Percentiles rank a stretch among this genome's conserved stretches.
These are phyloP conservation scores for Onthophagus sagittarius DNA, from an alignment of 2,888 invertebrate species.

Conservation along the genomic window DNA sequence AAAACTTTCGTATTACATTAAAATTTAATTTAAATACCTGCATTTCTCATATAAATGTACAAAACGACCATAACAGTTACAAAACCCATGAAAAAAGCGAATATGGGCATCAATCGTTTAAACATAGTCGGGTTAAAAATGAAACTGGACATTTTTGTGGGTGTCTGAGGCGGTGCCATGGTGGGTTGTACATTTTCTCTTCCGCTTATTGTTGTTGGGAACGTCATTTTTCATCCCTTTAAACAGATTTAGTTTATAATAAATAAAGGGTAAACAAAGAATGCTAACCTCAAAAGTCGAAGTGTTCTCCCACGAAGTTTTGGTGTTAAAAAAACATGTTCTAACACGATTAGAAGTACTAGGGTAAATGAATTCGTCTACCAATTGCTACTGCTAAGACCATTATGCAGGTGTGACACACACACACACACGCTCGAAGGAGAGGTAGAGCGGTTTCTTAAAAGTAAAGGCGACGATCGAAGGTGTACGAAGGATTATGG, in stretches of 20 bases:
- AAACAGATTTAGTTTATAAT: neutral
- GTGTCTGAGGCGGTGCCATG: constrained; percentile 34
- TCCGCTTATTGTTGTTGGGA: constrained; percentile 17
- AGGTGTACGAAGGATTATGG: neutral
- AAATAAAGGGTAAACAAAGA: neutral
- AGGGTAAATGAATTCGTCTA: neutral
- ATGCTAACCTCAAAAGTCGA: neutral
- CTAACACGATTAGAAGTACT: neutral
- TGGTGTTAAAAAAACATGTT: neutral
- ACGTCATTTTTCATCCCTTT: constrained; percentile 28
- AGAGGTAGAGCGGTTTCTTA: neutral
- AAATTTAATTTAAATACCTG: constrained; percentile 52
- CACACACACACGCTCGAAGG: neutral
- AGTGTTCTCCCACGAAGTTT: neutral
- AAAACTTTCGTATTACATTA: neutral
- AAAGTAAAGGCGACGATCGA: neutral
- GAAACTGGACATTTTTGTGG: constrained; percentile 33
- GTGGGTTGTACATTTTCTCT: constrained; percentile 19
- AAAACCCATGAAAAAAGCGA: constrained; percentile 72
- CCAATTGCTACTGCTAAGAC: neutral
- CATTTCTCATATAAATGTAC: constrained; percentile 76
- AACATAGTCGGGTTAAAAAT: constrained; percentile 29
- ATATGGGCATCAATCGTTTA: constrained; percentile 54
- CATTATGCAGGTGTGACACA: neutral
- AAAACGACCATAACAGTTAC: constrained; percentile 76